phyloP scores from a whole-genome alignment of 2,113 vertebrate species.

The Corythornis vintsioides region DNA sequence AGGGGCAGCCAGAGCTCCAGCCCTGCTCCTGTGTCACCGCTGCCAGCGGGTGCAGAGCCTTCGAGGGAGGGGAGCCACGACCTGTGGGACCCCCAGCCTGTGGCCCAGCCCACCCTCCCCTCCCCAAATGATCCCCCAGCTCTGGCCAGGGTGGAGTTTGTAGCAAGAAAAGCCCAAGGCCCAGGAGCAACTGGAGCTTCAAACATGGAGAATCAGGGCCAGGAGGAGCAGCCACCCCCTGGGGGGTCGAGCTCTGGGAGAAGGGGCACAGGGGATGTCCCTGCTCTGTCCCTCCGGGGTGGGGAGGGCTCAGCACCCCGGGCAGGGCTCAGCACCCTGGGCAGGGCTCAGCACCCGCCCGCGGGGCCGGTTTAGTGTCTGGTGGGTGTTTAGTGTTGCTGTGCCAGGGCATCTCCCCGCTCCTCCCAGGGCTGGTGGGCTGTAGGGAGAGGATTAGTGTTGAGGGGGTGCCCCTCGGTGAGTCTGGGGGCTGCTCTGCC shows the following conservation, averaged over 20 bases:
- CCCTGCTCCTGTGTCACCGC: fast-evolving
- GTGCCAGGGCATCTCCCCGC: not conserved
- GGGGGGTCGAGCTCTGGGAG: fast-evolving
- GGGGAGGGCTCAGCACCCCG: not conserved
- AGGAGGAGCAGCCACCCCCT: not conserved
- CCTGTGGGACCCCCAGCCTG: not conserved
- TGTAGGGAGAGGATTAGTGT: not conserved
- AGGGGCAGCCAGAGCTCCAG: not conserved
- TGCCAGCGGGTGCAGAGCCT: not conserved
- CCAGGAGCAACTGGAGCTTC: not conserved
- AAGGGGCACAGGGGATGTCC: not conserved
- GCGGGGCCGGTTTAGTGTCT: slow-evolving; percentile 38
- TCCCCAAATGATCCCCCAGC: not conserved
- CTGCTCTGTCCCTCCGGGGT: not conserved
- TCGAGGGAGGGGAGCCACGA: not conserved
- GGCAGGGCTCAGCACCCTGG: not conserved
- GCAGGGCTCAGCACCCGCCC: not conserved
- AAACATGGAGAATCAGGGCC: not conserved
- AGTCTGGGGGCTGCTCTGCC: not conserved
- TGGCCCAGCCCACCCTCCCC: not conserved
- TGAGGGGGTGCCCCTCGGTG: not conserved
- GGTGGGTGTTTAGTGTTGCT: not conserved
- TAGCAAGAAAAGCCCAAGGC: not conserved
- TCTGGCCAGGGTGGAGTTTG: fast-evolving
- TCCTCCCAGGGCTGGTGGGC: not conserved